Percentiles rank a stretch among this genome's conserved stretches.
These are phyloP conservation scores for Mastomys natalensis DNA, from an alignment of 2,113 vertebrate genomes.

Conservation along the genomic window DNA sequence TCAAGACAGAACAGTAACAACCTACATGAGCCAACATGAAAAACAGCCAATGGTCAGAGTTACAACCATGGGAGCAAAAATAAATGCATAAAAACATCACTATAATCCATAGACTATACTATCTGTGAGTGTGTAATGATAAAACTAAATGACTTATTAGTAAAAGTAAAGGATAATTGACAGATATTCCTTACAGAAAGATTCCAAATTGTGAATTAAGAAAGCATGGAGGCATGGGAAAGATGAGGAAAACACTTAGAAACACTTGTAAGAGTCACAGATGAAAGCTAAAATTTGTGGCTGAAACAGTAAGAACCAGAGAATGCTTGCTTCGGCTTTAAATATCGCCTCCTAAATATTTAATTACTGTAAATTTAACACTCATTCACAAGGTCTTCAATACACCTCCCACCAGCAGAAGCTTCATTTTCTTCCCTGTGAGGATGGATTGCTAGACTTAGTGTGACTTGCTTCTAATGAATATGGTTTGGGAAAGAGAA, in stretches of 20 bases:
- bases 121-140: background rate
- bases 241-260: background rate
- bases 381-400: background rate
- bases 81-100: background rate
- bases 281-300: background rate
- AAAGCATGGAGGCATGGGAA: background rate
- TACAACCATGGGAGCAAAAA: background rate
- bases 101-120: background rate
- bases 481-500: background rate
- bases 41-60: background rate
- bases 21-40: background rate
- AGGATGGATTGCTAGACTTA: background rate
- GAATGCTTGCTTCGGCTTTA: background rate
- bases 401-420: background rate
- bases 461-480: background rate
- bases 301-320: background rate
- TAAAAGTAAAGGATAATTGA: background rate
- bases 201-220: background rate
- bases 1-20: background rate
- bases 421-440: background rate
- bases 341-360: background rate
- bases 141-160: background rate
- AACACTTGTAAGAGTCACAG: background rate
- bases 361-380: background rate
- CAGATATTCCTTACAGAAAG: background rate